Conservation (phyloP, 1,140 invertebrate genomes). For the Sminthurinus signatus region DNA sequence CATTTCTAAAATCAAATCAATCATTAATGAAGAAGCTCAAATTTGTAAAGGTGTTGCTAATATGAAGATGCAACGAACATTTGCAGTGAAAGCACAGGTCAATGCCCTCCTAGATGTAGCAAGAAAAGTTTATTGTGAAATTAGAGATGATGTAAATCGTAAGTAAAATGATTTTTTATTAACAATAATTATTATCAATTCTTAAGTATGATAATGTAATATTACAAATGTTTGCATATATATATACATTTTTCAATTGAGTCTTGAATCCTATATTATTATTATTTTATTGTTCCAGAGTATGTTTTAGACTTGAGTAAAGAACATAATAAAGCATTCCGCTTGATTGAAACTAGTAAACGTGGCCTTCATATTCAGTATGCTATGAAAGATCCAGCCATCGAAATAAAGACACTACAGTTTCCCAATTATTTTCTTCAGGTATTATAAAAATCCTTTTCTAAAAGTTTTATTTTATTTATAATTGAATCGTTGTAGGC, state of each 20-base stretch:
- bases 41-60: slow-evolving; percentile 60
- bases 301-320: slow-evolving; percentile 55
- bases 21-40: slow-evolving; percentile 66
- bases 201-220: too few relatives aligned
- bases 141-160: slow-evolving; percentile 42
- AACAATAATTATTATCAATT: too few relatives aligned
- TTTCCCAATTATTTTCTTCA: not conserved
- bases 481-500: too few relatives aligned
- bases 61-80: slow-evolving; percentile 69
- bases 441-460: too few relatives aligned
- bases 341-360: slow-evolving; percentile 4
- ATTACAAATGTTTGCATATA: too few relatives aligned
- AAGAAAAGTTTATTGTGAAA: slow-evolving; percentile 67
- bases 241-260: too few relatives aligned
- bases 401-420: too few relatives aligned
- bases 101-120: slow-evolving; percentile 69
- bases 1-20: slow-evolving; percentile 55
- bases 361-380: slow-evolving; percentile 17
- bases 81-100: slow-evolving; percentile 69
- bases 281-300: too few relatives aligned
- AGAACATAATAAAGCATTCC: slow-evolving; percentile 7
- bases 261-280: too few relatives aligned
- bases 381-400: too few relatives aligned
- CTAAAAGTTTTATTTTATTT: too few relatives aligned
- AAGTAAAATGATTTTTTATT: not conserved